Evolutionary conservation across 2,888 invertebrate species (phyloP).

Genomic region (Notodromas monacha): DNA sequence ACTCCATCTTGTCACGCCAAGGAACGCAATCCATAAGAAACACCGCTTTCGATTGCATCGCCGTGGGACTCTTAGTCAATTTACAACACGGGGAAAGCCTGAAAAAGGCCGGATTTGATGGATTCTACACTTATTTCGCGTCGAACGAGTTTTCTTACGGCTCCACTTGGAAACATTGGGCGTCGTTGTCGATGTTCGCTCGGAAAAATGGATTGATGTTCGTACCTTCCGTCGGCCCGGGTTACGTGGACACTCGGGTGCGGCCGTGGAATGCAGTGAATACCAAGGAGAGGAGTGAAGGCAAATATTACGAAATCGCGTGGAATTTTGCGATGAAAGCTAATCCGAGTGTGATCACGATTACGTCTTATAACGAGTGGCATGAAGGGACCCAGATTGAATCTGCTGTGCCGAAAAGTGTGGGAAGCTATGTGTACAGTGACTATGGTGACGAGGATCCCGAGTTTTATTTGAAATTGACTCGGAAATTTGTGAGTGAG

Average conservation of each 20-base stretch:
- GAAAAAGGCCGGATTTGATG: slow-evolving; percentile 20
- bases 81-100: slow-evolving; percentile 20
- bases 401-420: slow-evolving; percentile 22
- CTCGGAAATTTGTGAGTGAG: slow-evolving; percentile 21
- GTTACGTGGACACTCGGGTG: slow-evolving; percentile 29
- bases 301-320: slow-evolving; percentile 27
- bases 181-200: slow-evolving; percentile 14
- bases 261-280: slow-evolving; percentile 25
- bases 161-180: slow-evolving; percentile 14
- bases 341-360: slow-evolving; percentile 23
- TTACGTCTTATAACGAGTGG: slow-evolving; percentile 41
- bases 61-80: slow-evolving; percentile 25
- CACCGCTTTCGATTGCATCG: slow-evolving; percentile 23
- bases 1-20: slow-evolving; percentile 17
- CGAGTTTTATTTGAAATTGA: slow-evolving; percentile 27
- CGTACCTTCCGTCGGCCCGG: slow-evolving; percentile 32
- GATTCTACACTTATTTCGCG: slow-evolving; percentile 30
- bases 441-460: slow-evolving; percentile 27
- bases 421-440: slow-evolving; percentile 18
- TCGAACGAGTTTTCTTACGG: slow-evolving; percentile 29
- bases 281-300: slow-evolving; percentile 21
- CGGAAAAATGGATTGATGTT: slow-evolving; percentile 25
- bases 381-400: slow-evolving; percentile 40
- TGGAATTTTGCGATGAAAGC: slow-evolving; percentile 26
- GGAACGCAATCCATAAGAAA: slow-evolving; percentile 21